Conservation (phyloP, 2,888 invertebrate genomes). For the Chymomyza fuscimana region DNA sequence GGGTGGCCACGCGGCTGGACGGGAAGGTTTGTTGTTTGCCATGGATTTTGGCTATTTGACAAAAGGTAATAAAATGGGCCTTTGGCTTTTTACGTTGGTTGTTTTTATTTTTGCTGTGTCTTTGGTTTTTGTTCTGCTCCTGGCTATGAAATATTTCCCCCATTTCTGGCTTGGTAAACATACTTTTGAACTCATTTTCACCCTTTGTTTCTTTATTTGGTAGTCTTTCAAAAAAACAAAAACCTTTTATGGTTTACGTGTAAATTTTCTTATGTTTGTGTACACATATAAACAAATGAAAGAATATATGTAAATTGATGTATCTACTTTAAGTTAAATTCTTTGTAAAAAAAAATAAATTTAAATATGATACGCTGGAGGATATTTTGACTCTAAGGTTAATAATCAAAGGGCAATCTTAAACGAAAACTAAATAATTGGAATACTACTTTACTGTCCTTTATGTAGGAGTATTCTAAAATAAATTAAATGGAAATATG, state of each 20-base stretch:
- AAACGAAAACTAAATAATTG: too few species aligned
- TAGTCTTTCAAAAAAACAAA: not conserved
- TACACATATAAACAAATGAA: not conserved
- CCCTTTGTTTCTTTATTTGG: not conserved
- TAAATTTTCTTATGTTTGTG: slow-evolving; percentile 1
- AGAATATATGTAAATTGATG: not conserved
- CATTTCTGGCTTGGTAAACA: not conserved
- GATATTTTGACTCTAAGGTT: not conserved
- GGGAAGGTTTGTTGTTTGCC: slow-evolving; percentile 14
- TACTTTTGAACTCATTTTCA: slow-evolving; percentile 5
- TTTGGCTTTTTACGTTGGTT: slow-evolving; percentile 64
- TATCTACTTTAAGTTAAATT: not conserved
- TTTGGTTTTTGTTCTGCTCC: slow-evolving; percentile 33
- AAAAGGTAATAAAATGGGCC: slow-evolving; percentile 70
- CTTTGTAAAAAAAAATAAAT: not conserved
- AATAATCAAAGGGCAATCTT: not conserved
- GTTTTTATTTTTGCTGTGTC: slow-evolving; percentile 54
- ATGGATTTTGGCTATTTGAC: slow-evolving; percentile 69
- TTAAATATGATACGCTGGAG: not conserved
- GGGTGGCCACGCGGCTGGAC: not conserved
- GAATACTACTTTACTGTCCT: too few species aligned
- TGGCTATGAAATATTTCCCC: slow-evolving; percentile 53
- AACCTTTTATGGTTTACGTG: slow-evolving; percentile 7
- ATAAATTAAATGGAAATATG: too few species aligned
- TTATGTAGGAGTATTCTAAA: too few species aligned